Evolutionary conservation across 1,140 invertebrate genomes (phyloP), one percentile per base, ranked within the genome.

Genomic region (Choristoneura fumiferana): DNA sequence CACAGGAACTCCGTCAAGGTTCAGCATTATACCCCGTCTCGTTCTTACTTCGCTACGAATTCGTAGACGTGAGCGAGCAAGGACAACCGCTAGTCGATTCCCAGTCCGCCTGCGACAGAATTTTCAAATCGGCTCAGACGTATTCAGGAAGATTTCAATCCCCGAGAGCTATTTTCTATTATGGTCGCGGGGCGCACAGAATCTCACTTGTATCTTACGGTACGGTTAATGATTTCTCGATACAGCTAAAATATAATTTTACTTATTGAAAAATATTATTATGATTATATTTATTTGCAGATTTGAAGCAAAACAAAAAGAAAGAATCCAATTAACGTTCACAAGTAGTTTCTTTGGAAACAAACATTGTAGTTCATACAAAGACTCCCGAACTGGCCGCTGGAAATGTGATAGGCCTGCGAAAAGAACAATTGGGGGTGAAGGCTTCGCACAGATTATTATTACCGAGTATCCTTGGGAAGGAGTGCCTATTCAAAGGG

Each of bases 131-230:
- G 29, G 85, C 83, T 33, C 83, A 86, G 33, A 84, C 84, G 15
- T 88, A 90, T 53, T 89, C 90, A 2, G 94, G 94, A 3, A 91
- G 90, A 74, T 95, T 96, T 74, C 92, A 92, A 69, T 95, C 95
- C 0, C 95, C 95, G 0, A 92, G 92, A 63, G 95, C 94, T 69
- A 95, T 96, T 12, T 96, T 96, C 86, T 93, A 95, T 67, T 96
- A 94, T 69, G 95, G 95, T 1, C 90, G 95, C 54, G 95, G 95
- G 95, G 95, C 0, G 91, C 94, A 8, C 91, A 92, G 65, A 94
- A 95, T 78, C 76, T 96, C 22, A 94, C 91, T 57, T 96, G 95
- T 75, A 89, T 93, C 34, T 93, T 95, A 73, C 83, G 86, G 85
- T 88, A 76, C 63, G 62, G 38, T 54, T 34, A 45, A 53, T 18